Conservation (phyloP, 2,888 invertebrate genomes). For the Anoncus sp. region DNA sequence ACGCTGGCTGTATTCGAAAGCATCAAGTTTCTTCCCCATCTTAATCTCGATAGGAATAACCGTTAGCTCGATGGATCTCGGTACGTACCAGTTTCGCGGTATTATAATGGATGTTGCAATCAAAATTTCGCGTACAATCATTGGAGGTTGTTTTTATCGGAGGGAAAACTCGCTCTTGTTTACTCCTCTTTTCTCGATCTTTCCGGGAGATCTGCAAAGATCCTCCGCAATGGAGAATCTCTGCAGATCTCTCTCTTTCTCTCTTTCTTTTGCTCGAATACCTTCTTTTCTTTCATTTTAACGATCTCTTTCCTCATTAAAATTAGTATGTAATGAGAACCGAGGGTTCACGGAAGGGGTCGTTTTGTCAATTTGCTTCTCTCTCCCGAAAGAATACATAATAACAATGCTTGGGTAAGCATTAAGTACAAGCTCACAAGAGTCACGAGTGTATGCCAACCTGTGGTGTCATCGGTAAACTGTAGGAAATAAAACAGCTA, state of each 20-base stretch:
- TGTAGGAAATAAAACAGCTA: constrained; percentile 35
- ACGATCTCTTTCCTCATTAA: constrained; percentile 45
- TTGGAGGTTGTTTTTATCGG: constrained; percentile 43
- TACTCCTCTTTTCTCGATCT: constrained; percentile 13
- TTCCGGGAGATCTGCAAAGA: constrained; percentile 7
- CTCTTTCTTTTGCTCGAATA: background rate
- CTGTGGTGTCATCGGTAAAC: constrained; percentile 9
- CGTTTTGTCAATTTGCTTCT: constrained; percentile 14
- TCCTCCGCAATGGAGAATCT: constrained; percentile 4
- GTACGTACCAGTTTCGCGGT: background rate
- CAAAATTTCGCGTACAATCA: constrained; percentile 51
- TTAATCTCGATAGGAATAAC: constrained; percentile 54
- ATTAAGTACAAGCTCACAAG: constrained; percentile 41
- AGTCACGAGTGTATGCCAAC: background rate
- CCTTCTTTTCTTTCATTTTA: constrained; percentile 10
- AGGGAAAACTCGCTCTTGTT: constrained; percentile 5
- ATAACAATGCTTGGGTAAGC: constrained; percentile 42
- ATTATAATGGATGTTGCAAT: constrained; percentile 40
- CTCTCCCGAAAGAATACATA: constrained; percentile 26
- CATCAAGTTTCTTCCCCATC: constrained; percentile 24
- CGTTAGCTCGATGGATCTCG: constrained; percentile 23
- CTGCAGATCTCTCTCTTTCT: background rate
- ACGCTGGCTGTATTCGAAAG: constrained; percentile 26
- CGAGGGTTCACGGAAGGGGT: constrained; percentile 6
- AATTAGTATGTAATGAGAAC: constrained; percentile 46